Percentiles rank a stretch among this genome's conserved stretches.
These are phyloP conservation scores for Watsonalla binaria DNA, from an alignment of 2,888 invertebrate genomes.

Conservation along the genomic window DNA sequence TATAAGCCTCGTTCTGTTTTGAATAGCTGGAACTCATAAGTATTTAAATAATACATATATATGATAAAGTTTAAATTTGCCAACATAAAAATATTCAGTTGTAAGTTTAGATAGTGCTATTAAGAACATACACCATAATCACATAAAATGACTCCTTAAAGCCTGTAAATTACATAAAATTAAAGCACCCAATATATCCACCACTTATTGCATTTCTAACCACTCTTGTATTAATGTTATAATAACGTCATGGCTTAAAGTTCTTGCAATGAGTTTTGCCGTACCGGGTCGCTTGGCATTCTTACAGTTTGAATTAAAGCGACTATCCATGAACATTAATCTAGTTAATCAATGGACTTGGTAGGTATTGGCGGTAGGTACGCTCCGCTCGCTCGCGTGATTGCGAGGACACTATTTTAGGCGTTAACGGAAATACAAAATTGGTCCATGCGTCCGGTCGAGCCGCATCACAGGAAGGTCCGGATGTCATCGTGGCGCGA, in stretches of 20 bases:
- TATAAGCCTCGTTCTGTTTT: conserved; percentile 66
- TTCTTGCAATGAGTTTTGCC: conserved; percentile 34
- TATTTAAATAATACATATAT: conserved; percentile 24
- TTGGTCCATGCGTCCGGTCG: conserved; percentile 64
- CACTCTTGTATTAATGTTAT: conserved; percentile 41
- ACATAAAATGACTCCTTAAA: conserved; percentile 48
- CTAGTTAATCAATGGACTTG: conserved; percentile 60
- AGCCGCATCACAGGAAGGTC: conserved; percentile 62
- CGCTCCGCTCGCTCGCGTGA: conserved; percentile 41
- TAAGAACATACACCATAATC: conserved; percentile 36
- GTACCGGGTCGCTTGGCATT: conserved; percentile 40
- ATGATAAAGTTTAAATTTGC: conserved; percentile 4
- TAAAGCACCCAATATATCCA: conserved; percentile 70
- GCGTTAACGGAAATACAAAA: conserved; percentile 68
- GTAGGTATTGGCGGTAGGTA: conserved; percentile 33
- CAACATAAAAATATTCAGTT: conserved; percentile 12
- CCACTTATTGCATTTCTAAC: conserved; percentile 53
- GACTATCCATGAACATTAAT: conserved; percentile 40
- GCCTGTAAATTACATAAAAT: conserved; percentile 61
- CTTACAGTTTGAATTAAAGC: conserved; percentile 43
- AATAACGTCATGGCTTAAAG: conserved; percentile 30
- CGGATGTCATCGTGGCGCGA: conserved; percentile 57
- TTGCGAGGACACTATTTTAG: conserved; percentile 63
- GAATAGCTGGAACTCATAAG: conserved; percentile 51
- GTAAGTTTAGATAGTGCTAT: conserved; percentile 47